Percentiles rank a stretch among this genome's conserved stretches.
Conservation (phyloP, 2,888 invertebrate species). For the Chloroclysta siterata region DNA sequence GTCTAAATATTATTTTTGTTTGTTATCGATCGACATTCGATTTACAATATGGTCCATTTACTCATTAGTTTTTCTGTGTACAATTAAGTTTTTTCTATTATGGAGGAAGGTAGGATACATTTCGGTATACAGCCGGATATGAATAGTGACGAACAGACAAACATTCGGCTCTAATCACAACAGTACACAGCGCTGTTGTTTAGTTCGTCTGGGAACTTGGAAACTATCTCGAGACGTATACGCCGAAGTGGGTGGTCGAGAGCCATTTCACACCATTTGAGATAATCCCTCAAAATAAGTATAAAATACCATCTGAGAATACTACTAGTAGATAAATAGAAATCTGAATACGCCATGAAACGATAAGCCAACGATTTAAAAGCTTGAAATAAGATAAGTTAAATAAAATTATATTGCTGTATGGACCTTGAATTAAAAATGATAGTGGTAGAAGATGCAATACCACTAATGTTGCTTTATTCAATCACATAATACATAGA, state of each 20-base stretch:
- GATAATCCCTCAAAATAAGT: conserved; percentile 26
- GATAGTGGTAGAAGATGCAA: not conserved
- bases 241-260: conserved; percentile 75
- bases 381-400: conserved; percentile 30
- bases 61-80: not conserved
- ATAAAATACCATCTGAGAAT: not conserved
- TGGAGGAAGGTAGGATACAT: conserved; percentile 16
- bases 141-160: conserved; percentile 62
- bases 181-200: conserved; percentile 79
- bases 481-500: conserved; percentile 3
- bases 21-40: no score
- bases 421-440: conserved; percentile 20
- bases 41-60: no score
- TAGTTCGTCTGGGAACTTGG: conserved; percentile 73
- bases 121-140: conserved; percentile 60
- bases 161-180: conserved; percentile 78
- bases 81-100: conserved; percentile 3
- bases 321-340: conserved; percentile 7
- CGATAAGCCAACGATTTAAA: conserved; percentile 10
- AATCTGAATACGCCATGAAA: conserved; percentile 8
- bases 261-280: conserved; percentile 29
- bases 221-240: conserved; percentile 56
- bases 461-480: not conserved
- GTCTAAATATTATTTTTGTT: no score
- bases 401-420: conserved; percentile 4